Percentiles rank a stretch among this genome's conserved stretches.
Evolutionary conservation across 2,113 vertebrate genomes (phyloP).

Genomic region (Chrysemys picta): DNA sequence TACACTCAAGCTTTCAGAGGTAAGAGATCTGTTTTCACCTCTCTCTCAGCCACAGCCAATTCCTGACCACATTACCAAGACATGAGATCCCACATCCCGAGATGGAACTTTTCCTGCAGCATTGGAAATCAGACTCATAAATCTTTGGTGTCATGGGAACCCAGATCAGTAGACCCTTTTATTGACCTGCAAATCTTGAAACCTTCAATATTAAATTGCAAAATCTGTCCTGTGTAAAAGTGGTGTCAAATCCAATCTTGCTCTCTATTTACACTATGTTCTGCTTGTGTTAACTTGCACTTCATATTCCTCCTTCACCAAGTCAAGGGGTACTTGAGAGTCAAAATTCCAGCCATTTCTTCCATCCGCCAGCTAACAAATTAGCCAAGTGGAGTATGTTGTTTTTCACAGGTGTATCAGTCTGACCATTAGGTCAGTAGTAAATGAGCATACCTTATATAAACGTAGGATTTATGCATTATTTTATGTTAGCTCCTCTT

Average conservation of each 20-base stretch:
- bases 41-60: conserved; percentile 40
- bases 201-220: neutral
- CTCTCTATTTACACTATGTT: neutral
- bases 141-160: neutral
- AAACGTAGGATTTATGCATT: conserved; percentile 1
- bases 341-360: neutral
- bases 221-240: neutral
- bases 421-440: conserved; percentile 21
- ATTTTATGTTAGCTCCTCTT: conserved; percentile 12
- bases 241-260: neutral
- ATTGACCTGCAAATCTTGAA: conserved; percentile 22
- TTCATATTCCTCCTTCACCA: neutral
- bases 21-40: conserved; percentile 61
- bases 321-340: neutral
- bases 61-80: conserved; percentile 54
- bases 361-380: neutral
- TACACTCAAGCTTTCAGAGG: conserved; percentile 31
- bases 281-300: neutral
- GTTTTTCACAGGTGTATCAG: conserved; percentile 32
- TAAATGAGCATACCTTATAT: too few species aligned
- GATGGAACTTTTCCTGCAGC: conserved; percentile 37
- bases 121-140: conserved; percentile 35
- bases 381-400: neutral
- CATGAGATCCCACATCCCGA: conserved; percentile 53
- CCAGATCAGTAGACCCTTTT: neutral